Conservation (phyloP, 2,113 vertebrate species). For the Reinhardtius hippoglossoides region DNA sequence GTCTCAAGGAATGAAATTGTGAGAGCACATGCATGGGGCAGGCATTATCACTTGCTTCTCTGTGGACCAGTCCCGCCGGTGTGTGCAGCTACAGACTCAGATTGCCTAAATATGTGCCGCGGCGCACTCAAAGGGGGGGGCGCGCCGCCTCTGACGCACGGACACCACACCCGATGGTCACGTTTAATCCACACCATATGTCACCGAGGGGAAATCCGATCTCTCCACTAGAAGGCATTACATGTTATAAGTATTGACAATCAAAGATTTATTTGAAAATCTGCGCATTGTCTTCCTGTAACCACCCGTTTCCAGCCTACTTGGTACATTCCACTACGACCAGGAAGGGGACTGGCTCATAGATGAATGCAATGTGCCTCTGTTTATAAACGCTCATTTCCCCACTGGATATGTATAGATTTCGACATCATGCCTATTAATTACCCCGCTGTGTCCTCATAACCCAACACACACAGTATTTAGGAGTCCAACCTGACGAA, state of each 20-base stretch:
- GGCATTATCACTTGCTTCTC: slow-evolving; percentile 67
- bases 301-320: neutral
- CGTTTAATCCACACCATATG: accelerated
- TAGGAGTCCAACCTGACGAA: neutral
- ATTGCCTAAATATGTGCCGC: neutral
- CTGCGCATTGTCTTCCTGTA: accelerated
- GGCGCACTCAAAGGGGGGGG: accelerated
- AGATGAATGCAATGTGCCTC: slow-evolving; percentile 54
- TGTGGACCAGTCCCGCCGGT: neutral
- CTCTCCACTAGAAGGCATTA: accelerated
- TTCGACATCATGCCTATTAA: neutral
- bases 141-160: neutral
- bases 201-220: accelerated
- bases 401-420: neutral
- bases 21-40: slow-evolving; percentile 76
- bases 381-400: slow-evolving; percentile 64
- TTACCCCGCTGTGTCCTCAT: neutral
- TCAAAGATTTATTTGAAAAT: neutral
- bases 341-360: slow-evolving; percentile 17
- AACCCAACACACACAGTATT: neutral
- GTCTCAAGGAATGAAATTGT: slow-evolving; percentile 81
- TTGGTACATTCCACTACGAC: slow-evolving; percentile 75
- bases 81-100: neutral
- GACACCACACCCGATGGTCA: accelerated
- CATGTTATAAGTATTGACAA: accelerated